Base-by-base conservation (phyloP, 2,113 vertebrate species). In the Myiozetetes cayanensis region DNA sequence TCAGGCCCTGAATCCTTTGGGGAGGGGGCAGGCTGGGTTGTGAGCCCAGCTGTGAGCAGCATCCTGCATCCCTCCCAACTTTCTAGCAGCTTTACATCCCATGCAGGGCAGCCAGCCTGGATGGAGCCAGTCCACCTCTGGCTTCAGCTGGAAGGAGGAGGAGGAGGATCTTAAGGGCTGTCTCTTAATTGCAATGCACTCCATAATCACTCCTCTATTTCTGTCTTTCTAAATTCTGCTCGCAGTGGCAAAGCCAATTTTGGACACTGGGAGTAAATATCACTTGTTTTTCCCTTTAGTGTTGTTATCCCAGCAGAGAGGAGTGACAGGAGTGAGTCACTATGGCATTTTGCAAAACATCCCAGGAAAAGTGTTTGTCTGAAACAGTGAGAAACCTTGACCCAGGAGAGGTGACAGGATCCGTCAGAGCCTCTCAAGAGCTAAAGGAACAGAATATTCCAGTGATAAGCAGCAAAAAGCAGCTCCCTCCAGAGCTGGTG, bases 291-390 rank as follows among this genome's bases (percentile, higher is more conserved):
- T 80, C 52, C 90, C 59, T 58, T 50, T 21, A 8, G 31, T 27
- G 85, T 27, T 87, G 65, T 87, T 61, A 31, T 82, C 78, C 87
- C 82, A 14, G 73, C 2, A 12, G 52, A 63, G 86, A 81, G 74
- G 53, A 95, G 79, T 19, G 82, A 96, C 91, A 73, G 7, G 53
- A 43, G 18, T 89, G 93, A 96, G 87, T 95, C 89, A 94, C 49
- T 14, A 0, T 7, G 37, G 85, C 58, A 14, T 24, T 53, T 33
- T 75, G 74, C 93, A 95, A 94, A 95, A 95, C 61, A 94, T 65
- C 87, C 85, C 37, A 6, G 44, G 62, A 65, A 52, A 87, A 91
- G 44, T 14, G 50, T 85, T 83, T 76, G 46, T 53, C 50, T 76
- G 67, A 61, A 46, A 50, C 37, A 67, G 25, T 0, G 4, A 91